Evolutionary conservation across 2,888 invertebrate species (phyloP).

Genomic region (Eulithis prunata): DNA sequence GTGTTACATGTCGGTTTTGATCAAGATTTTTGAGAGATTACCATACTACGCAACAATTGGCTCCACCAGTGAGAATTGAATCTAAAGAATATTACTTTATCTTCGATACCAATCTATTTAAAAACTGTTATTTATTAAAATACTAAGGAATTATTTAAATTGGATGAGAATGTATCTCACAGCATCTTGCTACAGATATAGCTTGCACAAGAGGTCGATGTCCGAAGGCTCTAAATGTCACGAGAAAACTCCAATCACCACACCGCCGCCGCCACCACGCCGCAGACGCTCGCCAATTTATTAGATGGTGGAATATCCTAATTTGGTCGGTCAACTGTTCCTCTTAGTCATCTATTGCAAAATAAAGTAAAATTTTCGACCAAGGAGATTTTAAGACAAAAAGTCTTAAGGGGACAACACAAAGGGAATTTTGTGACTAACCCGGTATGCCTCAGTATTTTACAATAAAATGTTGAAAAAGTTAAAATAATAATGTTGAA

Average conservation of each 20-base stretch:
- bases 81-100: not conserved
- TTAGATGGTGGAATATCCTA: slow-evolving; percentile 16
- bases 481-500: no score
- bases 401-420: no score
- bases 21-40: not conserved
- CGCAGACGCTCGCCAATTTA: slow-evolving; percentile 14
- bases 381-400: no score
- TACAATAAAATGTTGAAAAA: no score
- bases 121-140: not conserved
- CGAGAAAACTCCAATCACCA: slow-evolving; percentile 43
- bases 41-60: not conserved
- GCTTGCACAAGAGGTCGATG: slow-evolving; percentile 37
- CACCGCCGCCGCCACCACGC: not conserved
- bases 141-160: slow-evolving; percentile 6
- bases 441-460: no score
- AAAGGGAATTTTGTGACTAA: no score
- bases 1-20: no score
- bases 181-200: slow-evolving; percentile 23
- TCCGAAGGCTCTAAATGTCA: slow-evolving; percentile 51
- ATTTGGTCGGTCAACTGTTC: slow-evolving; percentile 19
- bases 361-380: not conserved
- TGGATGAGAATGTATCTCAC: not conserved
- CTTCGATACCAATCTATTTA: not conserved
- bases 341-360: slow-evolving; percentile 15
- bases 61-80: no score